Evolutionary conservation across 1,140 invertebrate genomes (phyloP).

Genomic region (Branchinecta lindahli): DNA sequence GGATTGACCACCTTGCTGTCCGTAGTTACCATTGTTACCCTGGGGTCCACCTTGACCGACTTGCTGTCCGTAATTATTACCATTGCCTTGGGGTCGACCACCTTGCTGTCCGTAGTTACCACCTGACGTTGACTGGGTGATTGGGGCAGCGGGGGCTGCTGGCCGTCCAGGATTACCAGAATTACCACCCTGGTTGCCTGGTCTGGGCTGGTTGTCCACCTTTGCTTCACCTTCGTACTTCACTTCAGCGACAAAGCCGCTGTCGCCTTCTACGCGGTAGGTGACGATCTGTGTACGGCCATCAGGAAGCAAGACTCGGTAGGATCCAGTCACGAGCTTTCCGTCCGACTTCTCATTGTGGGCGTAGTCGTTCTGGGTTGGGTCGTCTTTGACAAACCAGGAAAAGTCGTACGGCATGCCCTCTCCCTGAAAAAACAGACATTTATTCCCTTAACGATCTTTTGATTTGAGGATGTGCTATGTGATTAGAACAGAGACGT

Average conservation of each 20-base stretch:
- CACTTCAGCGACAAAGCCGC: constrained; percentile 25
- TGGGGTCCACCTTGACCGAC: no score
- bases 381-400: constrained; percentile 20
- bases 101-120: no score
- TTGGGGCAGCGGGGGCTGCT: no score
- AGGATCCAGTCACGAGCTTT: constrained; percentile 23
- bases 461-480: no score
- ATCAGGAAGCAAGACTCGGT: constrained; percentile 25
- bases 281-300: constrained; percentile 25
- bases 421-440: background rate
- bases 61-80: no score
- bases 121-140: no score
- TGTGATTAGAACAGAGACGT: no score
- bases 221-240: constrained; percentile 25
- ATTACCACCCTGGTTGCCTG: background rate
- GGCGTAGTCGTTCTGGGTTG: constrained; percentile 22
- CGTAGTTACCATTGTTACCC: no score
- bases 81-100: no score
- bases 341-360: constrained; percentile 24
- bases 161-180: no score
- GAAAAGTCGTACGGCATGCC: constrained; percentile 18
- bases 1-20: no score
- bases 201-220: constrained; percentile 17
- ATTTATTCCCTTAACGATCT: background rate
- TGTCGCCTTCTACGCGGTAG: constrained; percentile 24